phyloP scores from a whole-genome alignment of 2,888 invertebrate genomes.

The Hetaerina titia region DNA sequence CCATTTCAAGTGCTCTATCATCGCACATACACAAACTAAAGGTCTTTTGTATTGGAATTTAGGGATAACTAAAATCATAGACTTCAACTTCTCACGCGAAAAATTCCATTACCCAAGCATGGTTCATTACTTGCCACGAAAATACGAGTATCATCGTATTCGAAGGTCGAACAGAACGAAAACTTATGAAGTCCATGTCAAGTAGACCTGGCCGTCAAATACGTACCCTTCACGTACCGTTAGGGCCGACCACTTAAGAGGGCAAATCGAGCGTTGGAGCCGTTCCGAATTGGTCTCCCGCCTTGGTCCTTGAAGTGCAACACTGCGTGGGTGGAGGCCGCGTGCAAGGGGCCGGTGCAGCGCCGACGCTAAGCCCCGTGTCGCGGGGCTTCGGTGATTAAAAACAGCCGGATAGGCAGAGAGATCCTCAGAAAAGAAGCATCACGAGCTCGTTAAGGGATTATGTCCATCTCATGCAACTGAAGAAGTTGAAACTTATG shows the following conservation, averaged over 20 bases:
- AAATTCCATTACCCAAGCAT: too few species aligned
- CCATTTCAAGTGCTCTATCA: too few species aligned
- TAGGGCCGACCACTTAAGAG: not conserved
- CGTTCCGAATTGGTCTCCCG: not conserved
- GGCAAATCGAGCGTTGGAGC: not conserved
- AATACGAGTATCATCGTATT: too few species aligned
- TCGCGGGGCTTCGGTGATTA: constrained; percentile 1
- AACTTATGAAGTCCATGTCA: too few species aligned
- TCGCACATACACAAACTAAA: too few species aligned
- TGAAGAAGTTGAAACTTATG: not conserved
- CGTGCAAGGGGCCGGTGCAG: not conserved
- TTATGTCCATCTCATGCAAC: not conserved
- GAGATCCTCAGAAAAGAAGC: not conserved
- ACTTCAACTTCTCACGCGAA: too few species aligned
- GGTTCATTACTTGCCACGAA: too few species aligned
- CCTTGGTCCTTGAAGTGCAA: not conserved
- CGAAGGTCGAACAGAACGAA: too few species aligned
- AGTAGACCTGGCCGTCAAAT: too few species aligned
- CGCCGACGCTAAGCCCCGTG: not conserved
- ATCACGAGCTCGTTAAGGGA: not conserved
- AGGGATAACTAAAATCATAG: too few species aligned
- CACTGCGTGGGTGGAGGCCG: not conserved
- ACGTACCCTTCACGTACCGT: not conserved
- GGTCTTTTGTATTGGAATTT: too few species aligned
- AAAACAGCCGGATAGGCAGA: not conserved